A percentile compares a stretch with the other conserved stretches of the same genome.
Evolutionary conservation across 2,888 invertebrate genomes (phyloP).

Genomic region (Chaitophorus viminalis): DNA sequence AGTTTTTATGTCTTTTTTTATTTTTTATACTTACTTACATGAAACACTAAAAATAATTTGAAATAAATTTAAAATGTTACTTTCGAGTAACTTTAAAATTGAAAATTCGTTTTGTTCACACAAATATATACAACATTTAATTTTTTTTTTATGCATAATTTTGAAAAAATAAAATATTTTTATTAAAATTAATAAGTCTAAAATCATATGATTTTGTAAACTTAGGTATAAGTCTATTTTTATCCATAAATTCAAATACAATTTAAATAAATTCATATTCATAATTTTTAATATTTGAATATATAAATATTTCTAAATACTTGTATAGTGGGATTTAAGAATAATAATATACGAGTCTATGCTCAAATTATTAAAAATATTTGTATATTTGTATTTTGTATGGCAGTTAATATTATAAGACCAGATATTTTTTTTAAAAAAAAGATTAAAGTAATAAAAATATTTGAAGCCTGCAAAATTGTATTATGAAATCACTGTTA

Average conservation of each 20-base stretch:
- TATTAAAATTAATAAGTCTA: too few species aligned
- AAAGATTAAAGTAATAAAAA: too few species aligned
- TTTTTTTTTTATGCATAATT: background rate
- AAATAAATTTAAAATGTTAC: background rate
- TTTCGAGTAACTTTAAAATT: background rate
- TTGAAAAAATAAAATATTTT: background rate
- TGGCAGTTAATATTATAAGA: too few species aligned
- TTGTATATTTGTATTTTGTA: too few species aligned
- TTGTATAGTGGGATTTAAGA: background rate
- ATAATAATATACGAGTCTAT: background rate
- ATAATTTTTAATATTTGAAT: background rate
- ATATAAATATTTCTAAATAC: background rate
- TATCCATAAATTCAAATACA: too few species aligned
- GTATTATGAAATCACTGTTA: too few species aligned
- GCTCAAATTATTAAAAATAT: background rate
- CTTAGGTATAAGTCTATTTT: background rate
- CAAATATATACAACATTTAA: background rate
- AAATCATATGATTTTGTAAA: background rate
- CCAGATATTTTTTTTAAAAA: too few species aligned
- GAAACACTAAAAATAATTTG: background rate
- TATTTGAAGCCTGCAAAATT: too few species aligned
- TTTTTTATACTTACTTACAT: background rate
- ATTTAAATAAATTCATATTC: background rate
- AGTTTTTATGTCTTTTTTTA: background rate
- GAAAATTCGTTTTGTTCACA: background rate